Evolutionary conservation across 2,113 vertebrate species (phyloP), one percentile per base, ranked within the genome.

Genomic region (Tachuris rubrigastra): DNA sequence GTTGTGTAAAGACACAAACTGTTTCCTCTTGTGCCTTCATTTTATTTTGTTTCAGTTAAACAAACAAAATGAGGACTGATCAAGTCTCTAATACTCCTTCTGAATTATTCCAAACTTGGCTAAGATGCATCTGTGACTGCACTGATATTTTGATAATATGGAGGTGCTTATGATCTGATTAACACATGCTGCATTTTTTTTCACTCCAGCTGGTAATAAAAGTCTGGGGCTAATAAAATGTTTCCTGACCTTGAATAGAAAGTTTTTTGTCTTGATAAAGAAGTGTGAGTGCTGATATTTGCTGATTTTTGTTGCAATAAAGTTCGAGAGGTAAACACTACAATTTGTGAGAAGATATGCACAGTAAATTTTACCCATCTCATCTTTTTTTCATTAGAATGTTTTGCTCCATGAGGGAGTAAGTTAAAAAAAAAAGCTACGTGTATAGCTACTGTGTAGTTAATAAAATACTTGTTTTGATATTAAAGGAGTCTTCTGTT

Each of bases 141-240:
- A 1, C 25, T 82, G 73, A 37, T 95, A 56, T 87, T 95, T 91
- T 93, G 80, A 27, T 92, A 92, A 53, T 78, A 55, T 55, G 68
- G 74, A 91, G 91, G 87, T 95, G 66, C 80, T 89, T 89, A 65
- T 31, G 55, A 7, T 90, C 80, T 92, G 80, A 92, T 95, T 90
- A 95, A 78, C 2, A 3, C 37, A n/a, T 63, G 35, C 42, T 85
- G 58, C 69, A 82, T 92, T 96, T 88, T 94, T 81, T 69, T 84
- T 80, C 12, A 88, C 37, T 93, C 68, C 69, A 82, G 28, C 44
- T 84, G 76, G 44, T 31, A 93, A 52, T 95, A 60, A 50, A 94
- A 87, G 33, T 93, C 69, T 92, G 37, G 41, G 60, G 56, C 92
- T 92, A 89, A 92, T 94, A 90, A 90, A 86, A 88, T 56, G 16